A percentile compares a stretch with the other conserved stretches of the same genome.
Conservation (phyloP, 2,113 vertebrate species). For the Prietella phreatophila region DNA sequence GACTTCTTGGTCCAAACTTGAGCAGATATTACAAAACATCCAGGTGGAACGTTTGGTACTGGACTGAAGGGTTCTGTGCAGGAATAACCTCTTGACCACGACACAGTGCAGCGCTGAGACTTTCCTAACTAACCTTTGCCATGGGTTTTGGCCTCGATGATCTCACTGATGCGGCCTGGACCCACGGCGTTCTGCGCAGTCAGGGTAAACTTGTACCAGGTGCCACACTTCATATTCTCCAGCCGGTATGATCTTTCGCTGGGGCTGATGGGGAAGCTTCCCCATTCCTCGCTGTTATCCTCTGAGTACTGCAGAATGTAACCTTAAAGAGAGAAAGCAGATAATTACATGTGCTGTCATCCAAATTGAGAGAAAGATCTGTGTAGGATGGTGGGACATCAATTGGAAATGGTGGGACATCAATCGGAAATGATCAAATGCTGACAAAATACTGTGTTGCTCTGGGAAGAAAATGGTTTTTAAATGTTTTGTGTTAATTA, state of each 20-base stretch:
- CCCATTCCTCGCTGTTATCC: constrained; percentile 99
- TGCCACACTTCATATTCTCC: constrained; percentile 94
- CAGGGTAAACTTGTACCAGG: constrained; percentile 98
- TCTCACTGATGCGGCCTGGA: constrained; percentile 96
- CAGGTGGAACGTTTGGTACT: neutral
- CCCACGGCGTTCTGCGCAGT: constrained; percentile 98
- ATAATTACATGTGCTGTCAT: neutral
- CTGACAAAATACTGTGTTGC: too few species aligned
- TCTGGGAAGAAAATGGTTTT: neutral
- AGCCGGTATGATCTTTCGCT: constrained; percentile 93
- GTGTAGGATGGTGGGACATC: neutral
- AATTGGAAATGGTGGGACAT: neutral
- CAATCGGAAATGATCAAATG: neutral
- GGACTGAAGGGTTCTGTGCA: neutral
- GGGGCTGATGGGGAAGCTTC: constrained; percentile 96
- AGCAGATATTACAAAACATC: neutral
- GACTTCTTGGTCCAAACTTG: neutral
- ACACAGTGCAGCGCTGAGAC: neutral
- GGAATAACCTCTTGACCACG: neutral
- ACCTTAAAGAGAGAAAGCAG: constrained; percentile 67
- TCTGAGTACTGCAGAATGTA: constrained; percentile 97
- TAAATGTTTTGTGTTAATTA: neutral
- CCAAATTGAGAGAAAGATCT: neutral
- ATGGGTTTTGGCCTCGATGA: constrained; percentile 96
- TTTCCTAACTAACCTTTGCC: constrained; percentile 84